These are phyloP conservation scores for Sebastes taczanowskii DNA, from an alignment of 2,797 vertebrate genomes.

Conservation along the genomic window DNA sequence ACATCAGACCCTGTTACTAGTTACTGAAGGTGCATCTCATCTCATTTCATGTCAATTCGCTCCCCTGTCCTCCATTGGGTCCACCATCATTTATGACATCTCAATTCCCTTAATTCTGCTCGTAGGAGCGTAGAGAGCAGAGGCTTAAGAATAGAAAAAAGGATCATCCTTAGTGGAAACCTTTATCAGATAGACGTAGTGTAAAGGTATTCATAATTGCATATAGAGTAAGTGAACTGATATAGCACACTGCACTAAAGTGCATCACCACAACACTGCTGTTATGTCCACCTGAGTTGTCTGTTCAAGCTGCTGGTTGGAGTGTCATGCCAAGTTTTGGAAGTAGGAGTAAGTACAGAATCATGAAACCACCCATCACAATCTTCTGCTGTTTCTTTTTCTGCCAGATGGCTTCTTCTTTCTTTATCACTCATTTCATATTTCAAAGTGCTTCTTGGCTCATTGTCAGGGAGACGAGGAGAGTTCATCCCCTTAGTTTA, in stretches of 20 bases:
- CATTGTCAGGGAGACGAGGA: neutral
- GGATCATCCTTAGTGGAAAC: constrained; percentile 28
- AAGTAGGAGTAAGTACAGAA: neutral
- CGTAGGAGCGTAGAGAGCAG: constrained; percentile 22
- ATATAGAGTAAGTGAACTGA: constrained; percentile 6
- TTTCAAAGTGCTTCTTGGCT: neutral
- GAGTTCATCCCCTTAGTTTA: neutral
- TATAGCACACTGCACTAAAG: neutral
- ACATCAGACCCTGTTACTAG: constrained; percentile 28
- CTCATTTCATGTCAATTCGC: constrained; percentile 39
- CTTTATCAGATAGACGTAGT: constrained; percentile 42
- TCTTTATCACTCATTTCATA: neutral
- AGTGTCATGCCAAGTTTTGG: neutral
- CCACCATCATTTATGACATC: constrained; percentile 52
- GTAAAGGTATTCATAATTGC: constrained; percentile 28
- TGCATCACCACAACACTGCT: neutral
- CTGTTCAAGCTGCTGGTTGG: neutral
- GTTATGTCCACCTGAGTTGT: neutral
- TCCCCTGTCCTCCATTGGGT: constrained; percentile 29
- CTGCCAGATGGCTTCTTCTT: neutral
- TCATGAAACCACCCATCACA: neutral
- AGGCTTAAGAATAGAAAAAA: constrained; percentile 3
- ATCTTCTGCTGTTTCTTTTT: neutral
- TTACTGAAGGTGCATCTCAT: constrained; percentile 47
- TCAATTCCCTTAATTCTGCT: constrained; percentile 56